A percentile compares a stretch with the other conserved stretches of the same genome.
These are phyloP conservation scores for Drosophila paranaensis DNA, from an alignment of 2,888 invertebrate genomes.

Conservation along the genomic window DNA sequence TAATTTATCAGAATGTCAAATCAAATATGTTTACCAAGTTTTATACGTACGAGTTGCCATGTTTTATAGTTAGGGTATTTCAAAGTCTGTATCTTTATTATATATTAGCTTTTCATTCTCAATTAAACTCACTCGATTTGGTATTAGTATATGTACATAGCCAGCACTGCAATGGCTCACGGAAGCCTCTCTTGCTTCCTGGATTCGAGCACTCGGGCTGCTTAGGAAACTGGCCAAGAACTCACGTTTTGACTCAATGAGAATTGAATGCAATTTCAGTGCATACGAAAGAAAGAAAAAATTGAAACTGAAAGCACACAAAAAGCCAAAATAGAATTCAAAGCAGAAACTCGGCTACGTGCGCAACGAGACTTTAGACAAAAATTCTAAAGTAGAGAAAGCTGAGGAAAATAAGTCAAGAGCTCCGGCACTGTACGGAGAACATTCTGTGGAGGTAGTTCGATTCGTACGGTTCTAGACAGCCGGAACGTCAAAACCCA, in stretches of 20 bases:
- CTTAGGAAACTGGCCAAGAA: constrained; percentile 25
- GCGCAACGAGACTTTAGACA: constrained; percentile 40
- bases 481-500: constrained; percentile 10
- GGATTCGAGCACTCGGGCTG: constrained; percentile 27
- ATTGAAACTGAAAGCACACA: too few species aligned
- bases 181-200: constrained; percentile 48
- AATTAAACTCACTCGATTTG: constrained; percentile 1
- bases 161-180: background rate
- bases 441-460: constrained; percentile 47
- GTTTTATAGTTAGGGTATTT: background rate
- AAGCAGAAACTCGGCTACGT: constrained; percentile 62
- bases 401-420: constrained; percentile 59
- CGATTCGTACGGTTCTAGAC: constrained; percentile 28
- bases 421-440: constrained; percentile 25
- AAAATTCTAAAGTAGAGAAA: constrained; percentile 51
- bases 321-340: constrained; percentile 47
- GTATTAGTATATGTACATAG: too few species aligned
- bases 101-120: background rate
- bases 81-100: background rate
- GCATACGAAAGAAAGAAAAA: constrained; percentile 3
- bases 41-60: background rate
- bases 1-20: background rate
- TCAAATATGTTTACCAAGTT: background rate
- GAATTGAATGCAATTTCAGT: constrained; percentile 31
- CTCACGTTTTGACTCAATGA: constrained; percentile 70